phyloP scores from a whole-genome alignment of 1,140 invertebrate species.

The Antheraea pernyi region DNA sequence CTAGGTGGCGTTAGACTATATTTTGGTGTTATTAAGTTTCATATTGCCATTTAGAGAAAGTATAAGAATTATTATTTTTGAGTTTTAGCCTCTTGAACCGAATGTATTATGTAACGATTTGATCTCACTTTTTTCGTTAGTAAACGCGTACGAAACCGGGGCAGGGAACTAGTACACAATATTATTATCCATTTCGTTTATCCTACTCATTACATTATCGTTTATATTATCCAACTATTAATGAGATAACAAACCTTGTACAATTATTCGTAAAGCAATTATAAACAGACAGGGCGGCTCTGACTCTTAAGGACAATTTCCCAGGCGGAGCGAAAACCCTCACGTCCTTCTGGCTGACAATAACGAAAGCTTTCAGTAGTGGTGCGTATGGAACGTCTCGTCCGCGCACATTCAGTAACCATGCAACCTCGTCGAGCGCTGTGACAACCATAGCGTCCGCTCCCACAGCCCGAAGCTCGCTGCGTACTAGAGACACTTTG shows the following conservation, averaged over 20 bases:
- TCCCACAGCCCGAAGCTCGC: conserved; percentile 82
- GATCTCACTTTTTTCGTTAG: too few species aligned
- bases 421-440: conserved; percentile 95
- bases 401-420: conserved; percentile 97
- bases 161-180: too few species aligned
- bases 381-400: conserved; percentile 94
- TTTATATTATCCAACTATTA: background rate
- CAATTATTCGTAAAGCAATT: conserved; percentile 82
- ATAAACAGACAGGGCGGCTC: conserved; percentile 80
- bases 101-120: too few species aligned
- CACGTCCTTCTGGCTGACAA: conserved; percentile 83
- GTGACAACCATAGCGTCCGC: conserved; percentile 92
- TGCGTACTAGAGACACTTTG: conserved; percentile 85
- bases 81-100: too few species aligned
- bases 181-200: too few species aligned
- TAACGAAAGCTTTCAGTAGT: conserved; percentile 88
- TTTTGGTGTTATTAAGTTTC: too few species aligned
- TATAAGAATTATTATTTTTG: too few species aligned
- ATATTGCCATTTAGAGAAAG: too few species aligned
- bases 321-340: conserved; percentile 82
- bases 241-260: conserved; percentile 79
- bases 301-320: conserved; percentile 79
- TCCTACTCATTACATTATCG: too few species aligned
- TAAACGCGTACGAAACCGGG: too few species aligned
- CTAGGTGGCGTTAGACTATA: too few species aligned